Conservation (phyloP, 2,113 vertebrate genomes). For the Indicator indicator region DNA sequence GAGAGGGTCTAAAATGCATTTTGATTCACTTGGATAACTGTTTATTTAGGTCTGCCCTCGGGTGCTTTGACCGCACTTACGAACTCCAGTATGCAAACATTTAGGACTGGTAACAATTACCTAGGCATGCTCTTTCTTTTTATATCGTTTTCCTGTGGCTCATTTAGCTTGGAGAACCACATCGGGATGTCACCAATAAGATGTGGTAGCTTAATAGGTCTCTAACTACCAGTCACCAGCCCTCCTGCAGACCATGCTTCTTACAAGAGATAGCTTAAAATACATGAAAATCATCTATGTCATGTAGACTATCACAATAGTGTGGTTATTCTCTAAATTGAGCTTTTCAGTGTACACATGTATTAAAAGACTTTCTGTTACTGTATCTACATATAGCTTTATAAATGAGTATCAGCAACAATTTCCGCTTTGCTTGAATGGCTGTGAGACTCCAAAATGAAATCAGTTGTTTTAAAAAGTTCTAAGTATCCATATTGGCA, state of each 20-base stretch:
- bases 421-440: not conserved
- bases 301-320: not conserved
- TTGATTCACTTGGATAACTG: constrained; percentile 15
- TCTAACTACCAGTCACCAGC: constrained; percentile 59
- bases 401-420: not conserved
- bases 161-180: constrained; percentile 78
- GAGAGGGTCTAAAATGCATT: not conserved
- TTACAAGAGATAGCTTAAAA: constrained; percentile 70
- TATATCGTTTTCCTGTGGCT: constrained; percentile 71
- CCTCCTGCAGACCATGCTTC: constrained; percentile 43
- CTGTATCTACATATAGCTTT: not conserved
- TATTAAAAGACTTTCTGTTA: not conserved
- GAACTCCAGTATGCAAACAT: constrained; percentile 55
- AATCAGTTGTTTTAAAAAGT: not conserved
- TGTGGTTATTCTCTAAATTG: not conserved
- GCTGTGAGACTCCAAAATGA: not conserved
- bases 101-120: constrained; percentile 77
- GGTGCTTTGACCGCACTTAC: constrained; percentile 33
- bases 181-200: constrained; percentile 57
- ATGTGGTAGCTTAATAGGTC: constrained; percentile 57
- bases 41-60: constrained; percentile 47
- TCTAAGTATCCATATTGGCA: not conserved
- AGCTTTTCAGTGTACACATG: not conserved
- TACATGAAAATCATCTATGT: constrained; percentile 37
- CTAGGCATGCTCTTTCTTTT: constrained; percentile 69